Percentiles rank a stretch among this genome's conserved stretches.
Evolutionary conservation across 2,797 vertebrate genomes (phyloP).

Genomic region (Podarcis siculus): DNA sequence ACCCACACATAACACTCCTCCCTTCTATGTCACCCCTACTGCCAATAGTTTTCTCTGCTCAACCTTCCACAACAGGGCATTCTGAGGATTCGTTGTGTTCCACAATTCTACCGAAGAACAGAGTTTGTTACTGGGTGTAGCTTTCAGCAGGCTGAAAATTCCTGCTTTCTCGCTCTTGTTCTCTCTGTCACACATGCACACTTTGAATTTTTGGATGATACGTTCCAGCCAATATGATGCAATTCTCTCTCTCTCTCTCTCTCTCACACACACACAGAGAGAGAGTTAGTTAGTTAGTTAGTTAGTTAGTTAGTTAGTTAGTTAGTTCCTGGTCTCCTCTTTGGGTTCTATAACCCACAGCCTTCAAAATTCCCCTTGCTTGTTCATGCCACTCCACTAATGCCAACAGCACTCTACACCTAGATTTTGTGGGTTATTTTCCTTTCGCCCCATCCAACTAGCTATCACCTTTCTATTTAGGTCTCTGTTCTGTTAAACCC

Average conservation of each 20-base stretch:
- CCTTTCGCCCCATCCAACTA: not conserved
- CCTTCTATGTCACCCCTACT: not conserved
- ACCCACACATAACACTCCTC: conserved; percentile 7
- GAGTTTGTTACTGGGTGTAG: not conserved
- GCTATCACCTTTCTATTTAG: not conserved
- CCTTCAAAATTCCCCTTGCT: not conserved
- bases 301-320: no score
- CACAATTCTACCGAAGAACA: not conserved
- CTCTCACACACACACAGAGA: not conserved
- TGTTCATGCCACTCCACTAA: not conserved
- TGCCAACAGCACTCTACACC: not conserved
- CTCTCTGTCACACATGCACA: not conserved
- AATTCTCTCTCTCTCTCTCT: not conserved
- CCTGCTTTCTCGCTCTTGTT: not conserved
- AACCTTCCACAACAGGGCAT: not conserved
- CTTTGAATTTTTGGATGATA: not conserved
- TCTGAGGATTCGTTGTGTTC: not conserved
- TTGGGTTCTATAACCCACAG: not conserved
- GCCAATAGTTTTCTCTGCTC: not conserved
- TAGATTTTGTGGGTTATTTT: not conserved
- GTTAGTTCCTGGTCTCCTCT: no score
- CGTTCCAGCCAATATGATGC: not conserved
- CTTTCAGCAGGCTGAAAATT: not conserved
- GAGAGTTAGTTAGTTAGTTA: no score
- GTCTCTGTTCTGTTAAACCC: not conserved